phyloP scores from a whole-genome alignment of 64 coral and sea anemone genomes.

The Montipora foliosa region DNA sequence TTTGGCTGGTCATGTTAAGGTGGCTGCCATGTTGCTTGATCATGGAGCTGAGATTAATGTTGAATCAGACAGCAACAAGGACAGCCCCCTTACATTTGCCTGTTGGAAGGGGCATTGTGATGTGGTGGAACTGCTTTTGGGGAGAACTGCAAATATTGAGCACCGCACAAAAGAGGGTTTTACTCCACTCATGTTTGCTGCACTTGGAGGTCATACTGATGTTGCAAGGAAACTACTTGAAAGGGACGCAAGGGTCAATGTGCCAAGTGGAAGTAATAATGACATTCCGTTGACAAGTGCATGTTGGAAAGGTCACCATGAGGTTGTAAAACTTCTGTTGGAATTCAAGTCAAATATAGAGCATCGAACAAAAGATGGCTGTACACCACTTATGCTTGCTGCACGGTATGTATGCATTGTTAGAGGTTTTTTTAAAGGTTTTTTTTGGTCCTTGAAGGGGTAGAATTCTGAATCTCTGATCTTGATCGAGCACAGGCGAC shows the following conservation, averaged over 20 bases:
- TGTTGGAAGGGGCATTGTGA: slow-evolving; percentile 99
- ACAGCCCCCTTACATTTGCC: slow-evolving; percentile 99
- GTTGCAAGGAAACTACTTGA: slow-evolving; percentile 94
- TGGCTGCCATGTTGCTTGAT: slow-evolving; percentile 96
- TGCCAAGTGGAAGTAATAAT: slow-evolving; percentile 99
- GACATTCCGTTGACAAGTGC: slow-evolving; percentile 99
- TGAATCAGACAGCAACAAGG: slow-evolving; percentile 99
- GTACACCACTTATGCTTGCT: slow-evolving; percentile 98
- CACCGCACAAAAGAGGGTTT: slow-evolving; percentile 99
- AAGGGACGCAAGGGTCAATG: slow-evolving; percentile 89
- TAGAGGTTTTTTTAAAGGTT: too few species aligned
- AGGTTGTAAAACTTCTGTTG: slow-evolving; percentile 96
- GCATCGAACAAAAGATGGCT: slow-evolving; percentile 98
- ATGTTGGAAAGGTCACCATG: slow-evolving; percentile 98
- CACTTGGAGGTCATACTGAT: slow-evolving; percentile 96
- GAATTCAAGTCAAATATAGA: slow-evolving; percentile 97
- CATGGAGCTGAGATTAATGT: slow-evolving; percentile 97
- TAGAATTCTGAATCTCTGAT: too few species aligned
- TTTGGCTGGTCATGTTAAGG: slow-evolving; percentile 96
- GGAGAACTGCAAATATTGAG: slow-evolving; percentile 96
- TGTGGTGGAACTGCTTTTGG: slow-evolving; percentile 94
- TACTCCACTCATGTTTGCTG: slow-evolving; percentile 99
- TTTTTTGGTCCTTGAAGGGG: too few species aligned
- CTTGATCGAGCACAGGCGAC: too few species aligned
- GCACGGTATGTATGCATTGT: slow-evolving; percentile 76